Conservation (phyloP, 1,140 invertebrate species). For the Drosophila takahashii region DNA sequence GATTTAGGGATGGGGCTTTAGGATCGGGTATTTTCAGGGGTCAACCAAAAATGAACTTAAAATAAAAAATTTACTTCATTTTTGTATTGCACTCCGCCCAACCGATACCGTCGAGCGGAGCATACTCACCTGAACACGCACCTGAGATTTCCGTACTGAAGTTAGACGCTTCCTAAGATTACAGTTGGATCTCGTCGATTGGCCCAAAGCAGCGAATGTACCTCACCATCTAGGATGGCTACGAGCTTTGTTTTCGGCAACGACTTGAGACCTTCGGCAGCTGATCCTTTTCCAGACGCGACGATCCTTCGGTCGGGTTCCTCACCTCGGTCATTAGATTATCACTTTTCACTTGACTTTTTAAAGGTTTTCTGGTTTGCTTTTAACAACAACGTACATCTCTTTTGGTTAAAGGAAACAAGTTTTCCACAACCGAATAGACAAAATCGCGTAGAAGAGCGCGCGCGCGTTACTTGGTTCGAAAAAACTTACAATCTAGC, state of each 20-base stretch:
- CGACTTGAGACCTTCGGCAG: constrained; percentile 36
- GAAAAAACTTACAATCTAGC: constrained; percentile 51
- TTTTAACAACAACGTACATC: constrained; percentile 11
- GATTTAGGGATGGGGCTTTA: constrained; percentile 9
- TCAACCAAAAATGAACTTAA: constrained; percentile 68
- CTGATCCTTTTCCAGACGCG: constrained; percentile 17
- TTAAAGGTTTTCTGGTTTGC: constrained; percentile 11
- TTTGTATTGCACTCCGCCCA: constrained; percentile 66
- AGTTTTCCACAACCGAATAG: constrained; percentile 6
- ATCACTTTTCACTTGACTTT: constrained; percentile 58
- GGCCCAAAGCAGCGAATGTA: constrained; percentile 70
- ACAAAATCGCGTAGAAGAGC: constrained; percentile 16
- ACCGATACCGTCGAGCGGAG: constrained; percentile 84
- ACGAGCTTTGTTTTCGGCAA: constrained; percentile 59
- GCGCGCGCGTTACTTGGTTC: constrained; percentile 9
- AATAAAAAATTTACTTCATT: constrained; percentile 77
- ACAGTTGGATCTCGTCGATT: constrained; percentile 10
- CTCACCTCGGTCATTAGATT: neutral
- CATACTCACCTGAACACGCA: constrained; percentile 74
- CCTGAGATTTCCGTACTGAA: neutral
- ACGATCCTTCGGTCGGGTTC: constrained; percentile 13
- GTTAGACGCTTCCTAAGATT: neutral
- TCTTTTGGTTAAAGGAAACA: constrained; percentile 15
- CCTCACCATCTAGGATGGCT: constrained; percentile 72
- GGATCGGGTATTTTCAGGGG: neutral